Evolutionary conservation across 2,888 invertebrate genomes (phyloP), one percentile per base, ranked within the genome.

Genomic region (Sphaerophoria rueppellii): DNA sequence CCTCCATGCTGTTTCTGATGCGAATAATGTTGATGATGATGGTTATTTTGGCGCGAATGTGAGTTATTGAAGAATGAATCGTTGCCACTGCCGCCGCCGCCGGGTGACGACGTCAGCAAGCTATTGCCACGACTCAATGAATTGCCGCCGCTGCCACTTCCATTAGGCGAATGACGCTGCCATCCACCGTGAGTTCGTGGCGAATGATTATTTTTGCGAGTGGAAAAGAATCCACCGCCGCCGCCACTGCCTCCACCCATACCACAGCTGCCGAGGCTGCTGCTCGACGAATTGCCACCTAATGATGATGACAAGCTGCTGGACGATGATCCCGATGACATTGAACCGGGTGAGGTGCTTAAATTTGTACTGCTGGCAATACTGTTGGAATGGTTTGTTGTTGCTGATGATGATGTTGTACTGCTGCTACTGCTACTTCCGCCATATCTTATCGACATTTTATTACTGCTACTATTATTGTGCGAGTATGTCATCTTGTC

Each of bases 401-500:
- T 89, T 88, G 90, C 87, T 88, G 90, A 88, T 82, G 82, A 54
- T 82, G 86, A 58, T 79, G 75, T 79, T 76, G 88, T 88, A 89
- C 86, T 88, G 89, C 89, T 87, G 89, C 88, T 88, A 89, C 89
- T 89, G 89, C 87, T 87, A 87, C 91, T 91, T 89, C 89, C 86
- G 86, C 86, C 86, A 82, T 86, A 86, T 74, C 86, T 73, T 86
- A 86, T 82, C 74, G 86, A 78, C 87, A 91, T 88, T 89, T 91
- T 91, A 88, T 90, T 90, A 89, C 90, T 91, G 90, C 90, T 90
- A 89, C 90, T 90, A 89, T 89, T 91, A 90, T 91, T 91, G 91
- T 91, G 91, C 91, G 91, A 91, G 91, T 91, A 91, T 89, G 91
- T 91, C 91, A 91, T 91, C 89, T 89, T 91, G 57, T 86, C 79